Conservation (phyloP, 1,140 invertebrate species). For the Callitettix versicolor region DNA sequence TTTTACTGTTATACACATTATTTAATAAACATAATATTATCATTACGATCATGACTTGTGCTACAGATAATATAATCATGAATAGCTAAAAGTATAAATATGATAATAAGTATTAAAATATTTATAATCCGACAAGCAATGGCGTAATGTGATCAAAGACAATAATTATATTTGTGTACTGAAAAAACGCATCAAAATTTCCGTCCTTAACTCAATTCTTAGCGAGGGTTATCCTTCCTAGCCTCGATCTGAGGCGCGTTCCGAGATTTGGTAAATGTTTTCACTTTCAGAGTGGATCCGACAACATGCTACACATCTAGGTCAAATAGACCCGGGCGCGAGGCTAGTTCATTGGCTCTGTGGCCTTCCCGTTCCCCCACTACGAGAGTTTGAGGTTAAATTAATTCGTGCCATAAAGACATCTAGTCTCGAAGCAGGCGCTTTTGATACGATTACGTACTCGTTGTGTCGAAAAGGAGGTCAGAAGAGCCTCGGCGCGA, state of each 20-base stretch:
- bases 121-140: too few relatives aligned
- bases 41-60: too few relatives aligned
- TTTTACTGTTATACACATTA: too few relatives aligned
- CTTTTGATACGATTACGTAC: neutral
- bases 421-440: slow-evolving; percentile 2
- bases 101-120: too few relatives aligned
- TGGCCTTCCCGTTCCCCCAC: slow-evolving; percentile 36
- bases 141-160: too few relatives aligned
- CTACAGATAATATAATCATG: too few relatives aligned
- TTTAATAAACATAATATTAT: too few relatives aligned
- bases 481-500: slow-evolving; percentile 10
- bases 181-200: slow-evolving; percentile 1
- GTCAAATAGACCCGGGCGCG: slow-evolving; percentile 38
- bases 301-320: slow-evolving; percentile 37
- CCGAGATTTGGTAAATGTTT: slow-evolving; percentile 29
- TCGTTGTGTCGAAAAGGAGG: slow-evolving; percentile 9
- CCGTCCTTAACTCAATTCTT: too few relatives aligned
- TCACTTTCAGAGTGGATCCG: slow-evolving; percentile 32
- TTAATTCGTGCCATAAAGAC: slow-evolving; percentile 16
- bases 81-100: too few relatives aligned
- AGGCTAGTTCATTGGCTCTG: slow-evolving; percentile 40
- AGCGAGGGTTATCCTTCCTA: slow-evolving; percentile 3
- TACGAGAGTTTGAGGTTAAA: slow-evolving; percentile 9
- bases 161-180: neutral
- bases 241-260: slow-evolving; percentile 23